Base-by-base conservation (phyloP, 35 echinoderm and acorn worm species). In the Ophiothrix spiculata region DNA sequence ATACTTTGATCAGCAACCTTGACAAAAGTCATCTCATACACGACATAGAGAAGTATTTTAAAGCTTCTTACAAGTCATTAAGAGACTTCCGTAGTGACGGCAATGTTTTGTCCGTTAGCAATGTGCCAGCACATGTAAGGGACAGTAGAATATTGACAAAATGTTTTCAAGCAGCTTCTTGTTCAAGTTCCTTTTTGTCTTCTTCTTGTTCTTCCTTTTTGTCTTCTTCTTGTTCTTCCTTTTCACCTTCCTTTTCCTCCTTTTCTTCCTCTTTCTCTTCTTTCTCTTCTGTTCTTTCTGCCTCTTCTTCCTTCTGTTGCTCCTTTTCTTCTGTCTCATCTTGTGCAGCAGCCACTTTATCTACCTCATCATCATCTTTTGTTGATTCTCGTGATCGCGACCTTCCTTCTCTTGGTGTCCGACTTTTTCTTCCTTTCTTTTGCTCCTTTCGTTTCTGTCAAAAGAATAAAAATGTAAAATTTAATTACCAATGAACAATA, bases 371-470 rank as follows among this genome's bases (percentile, higher is more conserved):
- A 54, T 54, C 45, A 8, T 54, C 45, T 54, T 8, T 54, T 54
- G 45, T 54, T 8, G 8, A 54, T 21, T 54, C 45, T 54, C 45
- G 8, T 21, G 21, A 11, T 54, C 45, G 8, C 45, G 8, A 11
- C 45, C 8, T 56, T 54, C 63, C 33, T 60, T 69, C 81, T 1
- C 80, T 21, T 36, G 46, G 46, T 36, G 81, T 64, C 14, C 81
- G 45, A 35, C 31, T 36, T 33, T 54, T 84, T 84, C 81, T 60
- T 19, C 63, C 63, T 23, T 60, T 36, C 21, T 69, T 56, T 33
- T 54, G 60, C 49, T 89, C 38, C 39, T 89, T 39, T 82, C 56
- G 35, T n/a, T 37, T 89, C 87, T 77, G n/a, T n/a, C n/a, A n/a
- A n/a, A n/a, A n/a, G n/a, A n/a, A n/a, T n/a, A n/a, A n/a, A n/a